phyloP scores from a whole-genome alignment of 2,113 vertebrate genomes.

The Notechis scutatus region DNA sequence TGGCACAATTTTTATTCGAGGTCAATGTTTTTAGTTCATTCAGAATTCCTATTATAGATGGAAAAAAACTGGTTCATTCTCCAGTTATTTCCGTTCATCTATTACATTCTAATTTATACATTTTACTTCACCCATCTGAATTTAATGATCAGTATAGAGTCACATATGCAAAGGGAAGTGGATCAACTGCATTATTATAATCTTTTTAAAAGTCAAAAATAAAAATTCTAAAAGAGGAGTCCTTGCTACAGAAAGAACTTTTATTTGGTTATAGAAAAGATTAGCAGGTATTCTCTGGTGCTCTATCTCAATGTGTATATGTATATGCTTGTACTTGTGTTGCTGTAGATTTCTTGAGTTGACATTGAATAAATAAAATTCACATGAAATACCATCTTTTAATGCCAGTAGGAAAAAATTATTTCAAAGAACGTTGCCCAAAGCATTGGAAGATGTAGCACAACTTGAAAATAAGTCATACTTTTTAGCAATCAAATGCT shows the following conservation, averaged over 20 bases:
- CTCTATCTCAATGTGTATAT: not conserved
- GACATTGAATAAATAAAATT: slow-evolving; percentile 16
- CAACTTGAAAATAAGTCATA: slow-evolving; percentile 19
- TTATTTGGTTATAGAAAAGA: not conserved
- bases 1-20: not conserved
- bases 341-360: not conserved
- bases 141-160: not conserved
- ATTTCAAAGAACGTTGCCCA: slow-evolving; percentile 10
- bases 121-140: not conserved
- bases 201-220: not conserved
- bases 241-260: not conserved
- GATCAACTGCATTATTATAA: not conserved
- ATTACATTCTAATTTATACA: not conserved
- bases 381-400: slow-evolving; percentile 1
- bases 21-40: not conserved
- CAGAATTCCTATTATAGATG: not conserved
- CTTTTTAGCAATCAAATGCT: slow-evolving; percentile 32
- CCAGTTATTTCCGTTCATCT: not conserved
- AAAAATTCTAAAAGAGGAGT: not conserved
- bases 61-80: not conserved
- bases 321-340: not conserved
- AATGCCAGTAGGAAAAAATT: not conserved
- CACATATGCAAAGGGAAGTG: not conserved
- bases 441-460: not conserved
- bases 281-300: not conserved